A percentile compares a stretch with the other conserved stretches of the same genome.
Evolutionary conservation across 2,113 vertebrate genomes (phyloP).

Genomic region (Trichechus manatus): DNA sequence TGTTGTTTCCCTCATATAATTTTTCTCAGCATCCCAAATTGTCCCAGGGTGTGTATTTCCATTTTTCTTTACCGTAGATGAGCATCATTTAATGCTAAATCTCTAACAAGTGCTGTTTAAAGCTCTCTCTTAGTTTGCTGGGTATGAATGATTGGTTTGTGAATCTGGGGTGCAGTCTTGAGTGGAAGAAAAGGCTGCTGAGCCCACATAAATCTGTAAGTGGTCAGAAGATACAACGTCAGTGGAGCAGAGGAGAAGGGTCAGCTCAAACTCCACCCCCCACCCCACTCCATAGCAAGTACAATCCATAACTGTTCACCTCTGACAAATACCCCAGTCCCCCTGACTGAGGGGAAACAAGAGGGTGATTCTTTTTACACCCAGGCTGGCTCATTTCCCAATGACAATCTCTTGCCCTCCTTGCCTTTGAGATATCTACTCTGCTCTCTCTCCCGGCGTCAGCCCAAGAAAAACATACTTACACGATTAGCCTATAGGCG

Average conservation of each 20-base stretch:
- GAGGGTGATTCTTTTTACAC: conserved; percentile 59
- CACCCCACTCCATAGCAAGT: no score
- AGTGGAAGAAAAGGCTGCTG: background rate
- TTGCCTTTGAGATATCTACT: conserved; percentile 51
- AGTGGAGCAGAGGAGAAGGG: background rate
- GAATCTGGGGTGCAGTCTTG: background rate
- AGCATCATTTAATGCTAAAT: background rate
- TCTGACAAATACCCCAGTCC: background rate
- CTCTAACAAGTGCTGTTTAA: background rate
- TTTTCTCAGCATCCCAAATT: background rate
- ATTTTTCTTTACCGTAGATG: background rate
- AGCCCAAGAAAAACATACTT: conserved; percentile 76
- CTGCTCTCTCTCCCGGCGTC: conserved; percentile 41
- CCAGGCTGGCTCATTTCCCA: conserved; percentile 2
- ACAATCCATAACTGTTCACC: background rate
- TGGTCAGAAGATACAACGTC: background rate
- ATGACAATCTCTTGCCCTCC: background rate
- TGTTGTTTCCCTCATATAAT: background rate
- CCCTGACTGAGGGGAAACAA: conserved; percentile 4
- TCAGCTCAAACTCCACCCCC: accelerated
- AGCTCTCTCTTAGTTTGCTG: background rate
- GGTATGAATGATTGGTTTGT: background rate
- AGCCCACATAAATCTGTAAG: background rate
- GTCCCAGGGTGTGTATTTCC: background rate
- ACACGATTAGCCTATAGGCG: conserved; percentile 53